These are phyloP conservation scores for Pseudanteris insignis DNA, from an alignment of 2,888 invertebrate species.

Conservation along the genomic window DNA sequence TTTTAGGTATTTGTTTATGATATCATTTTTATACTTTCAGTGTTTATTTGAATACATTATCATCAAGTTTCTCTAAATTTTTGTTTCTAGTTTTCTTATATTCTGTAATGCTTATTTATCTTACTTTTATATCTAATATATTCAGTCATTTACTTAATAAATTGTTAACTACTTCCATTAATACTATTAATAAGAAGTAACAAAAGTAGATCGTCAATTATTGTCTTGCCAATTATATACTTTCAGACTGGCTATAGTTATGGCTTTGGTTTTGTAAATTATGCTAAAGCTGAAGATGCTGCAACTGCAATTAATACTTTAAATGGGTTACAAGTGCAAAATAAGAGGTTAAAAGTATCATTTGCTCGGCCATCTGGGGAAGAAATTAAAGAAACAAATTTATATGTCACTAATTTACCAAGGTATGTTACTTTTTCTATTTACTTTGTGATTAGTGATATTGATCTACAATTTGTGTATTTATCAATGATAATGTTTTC, in stretches of 20 bases:
- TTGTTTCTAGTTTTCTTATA: no score
- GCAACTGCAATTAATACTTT: slow-evolving; percentile 84
- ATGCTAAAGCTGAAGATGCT: slow-evolving; percentile 85
- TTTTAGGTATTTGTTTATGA: not conserved
- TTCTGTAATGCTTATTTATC: no score
- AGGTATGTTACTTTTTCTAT: slow-evolving; percentile 66
- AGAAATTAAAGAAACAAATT: slow-evolving; percentile 91
- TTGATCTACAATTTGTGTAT: not conserved
- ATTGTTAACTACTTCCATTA: no score
- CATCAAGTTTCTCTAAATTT: no score
- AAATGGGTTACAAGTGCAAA: slow-evolving; percentile 88
- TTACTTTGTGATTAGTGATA: not conserved
- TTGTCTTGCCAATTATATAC: no score
- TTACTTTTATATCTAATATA: no score
- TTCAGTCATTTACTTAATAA: no score
- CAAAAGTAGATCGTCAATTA: no score
- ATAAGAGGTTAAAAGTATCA: slow-evolving; percentile 93
- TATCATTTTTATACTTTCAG: no score
- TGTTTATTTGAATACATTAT: no score
- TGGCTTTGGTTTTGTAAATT: slow-evolving; percentile 96
- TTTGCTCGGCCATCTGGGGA: slow-evolving; percentile 92
- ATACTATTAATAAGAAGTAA: no score
- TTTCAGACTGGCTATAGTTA: slow-evolving; percentile 91
- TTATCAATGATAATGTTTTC: slow-evolving; percentile 13
- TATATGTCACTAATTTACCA: slow-evolving; percentile 93